Evolutionary conservation across 2,113 vertebrate species (phyloP), one percentile per base, ranked within the genome.

Genomic region (Trogon melanurus): DNA sequence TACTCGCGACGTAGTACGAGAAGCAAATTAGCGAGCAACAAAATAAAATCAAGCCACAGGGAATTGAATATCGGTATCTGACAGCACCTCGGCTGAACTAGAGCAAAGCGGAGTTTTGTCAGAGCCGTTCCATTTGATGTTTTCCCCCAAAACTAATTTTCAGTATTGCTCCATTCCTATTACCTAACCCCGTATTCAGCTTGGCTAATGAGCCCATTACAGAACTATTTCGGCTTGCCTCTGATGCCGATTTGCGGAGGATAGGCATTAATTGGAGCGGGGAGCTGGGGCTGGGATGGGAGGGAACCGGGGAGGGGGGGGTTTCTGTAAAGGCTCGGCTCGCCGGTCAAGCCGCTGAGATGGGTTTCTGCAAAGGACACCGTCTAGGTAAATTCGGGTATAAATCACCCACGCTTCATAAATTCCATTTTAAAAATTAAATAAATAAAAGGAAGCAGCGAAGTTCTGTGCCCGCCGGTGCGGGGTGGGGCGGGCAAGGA

Each of bases 61-160:
- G 36, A 81, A 91, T 4, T 70, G 73, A 53, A 38, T 23, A 23
- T 13, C 5, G 69, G 47, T 30, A 19, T 38, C 18, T 47, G 56
- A 50, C 50, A 4, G 66, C 2, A 45, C 41, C 78, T 72, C 53
- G 41, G 57, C 53, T 53, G 61, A 56, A 56, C 56, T 13, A 36
- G 38, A 82, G 83, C 66, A 45, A 88, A 81, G 85, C 5, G 4
- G 70, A 80, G 66, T 81, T 96, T 89, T 86, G 61, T 32, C 81
- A 51, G 80, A 97, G 82, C 69, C 53, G 95, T 88, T 54, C 81
- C 91, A 95, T 83, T 66, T 76, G 51, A 30, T 26, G 41, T 19
- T 80, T 56, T 41, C 48, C 47, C 47, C 66, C 80, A 56, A 50
- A 83, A 91, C 48, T 74, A 38, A 86, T 89, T 82, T 16, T 56